Conservation (phyloP, 2,113 vertebrate genomes). For the Malurus cyaneus region DNA sequence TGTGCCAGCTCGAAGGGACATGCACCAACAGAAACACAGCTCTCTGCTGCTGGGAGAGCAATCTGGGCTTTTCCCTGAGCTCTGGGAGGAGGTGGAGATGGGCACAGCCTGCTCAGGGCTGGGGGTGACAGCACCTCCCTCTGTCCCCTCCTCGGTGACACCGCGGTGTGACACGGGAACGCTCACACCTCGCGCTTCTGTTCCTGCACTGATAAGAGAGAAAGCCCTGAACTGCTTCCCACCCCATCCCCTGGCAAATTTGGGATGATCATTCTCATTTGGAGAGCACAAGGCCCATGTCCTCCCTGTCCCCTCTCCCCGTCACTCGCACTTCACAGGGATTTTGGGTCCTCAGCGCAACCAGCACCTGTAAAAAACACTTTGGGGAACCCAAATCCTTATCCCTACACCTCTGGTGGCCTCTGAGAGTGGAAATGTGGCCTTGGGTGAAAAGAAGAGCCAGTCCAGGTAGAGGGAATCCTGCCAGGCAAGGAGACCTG, state of each 20-base stretch:
- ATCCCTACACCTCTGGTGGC: not conserved
- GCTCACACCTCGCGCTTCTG: rapidly evolving
- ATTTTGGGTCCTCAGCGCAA: not conserved
- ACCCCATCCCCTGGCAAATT: not conserved
- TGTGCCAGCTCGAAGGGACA: rapidly evolving
- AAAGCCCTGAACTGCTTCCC: not conserved
- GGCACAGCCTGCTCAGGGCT: rapidly evolving
- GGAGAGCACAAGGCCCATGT: rapidly evolving
- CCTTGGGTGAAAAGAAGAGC: not conserved
- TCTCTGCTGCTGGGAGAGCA: not conserved
- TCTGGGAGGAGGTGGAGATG: not conserved
- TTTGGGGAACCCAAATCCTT: not conserved
- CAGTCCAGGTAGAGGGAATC: not conserved
- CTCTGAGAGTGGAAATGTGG: not conserved
- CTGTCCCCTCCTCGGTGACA: not conserved
- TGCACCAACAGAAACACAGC: rapidly evolving
- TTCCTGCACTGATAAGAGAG: not conserved
- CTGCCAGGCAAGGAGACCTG: rapidly evolving
- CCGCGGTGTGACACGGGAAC: rapidly evolving
- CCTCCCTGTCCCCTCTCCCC: not conserved
- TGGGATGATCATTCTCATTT: not conserved
- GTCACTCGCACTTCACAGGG: rapidly evolving
- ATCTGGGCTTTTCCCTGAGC: rapidly evolving
- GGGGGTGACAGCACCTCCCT: not conserved
- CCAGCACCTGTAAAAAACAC: not conserved